A percentile compares a stretch with the other conserved stretches of the same genome.
Conservation (phyloP, 2,797 vertebrate species). For the Oreortyx pictus region DNA sequence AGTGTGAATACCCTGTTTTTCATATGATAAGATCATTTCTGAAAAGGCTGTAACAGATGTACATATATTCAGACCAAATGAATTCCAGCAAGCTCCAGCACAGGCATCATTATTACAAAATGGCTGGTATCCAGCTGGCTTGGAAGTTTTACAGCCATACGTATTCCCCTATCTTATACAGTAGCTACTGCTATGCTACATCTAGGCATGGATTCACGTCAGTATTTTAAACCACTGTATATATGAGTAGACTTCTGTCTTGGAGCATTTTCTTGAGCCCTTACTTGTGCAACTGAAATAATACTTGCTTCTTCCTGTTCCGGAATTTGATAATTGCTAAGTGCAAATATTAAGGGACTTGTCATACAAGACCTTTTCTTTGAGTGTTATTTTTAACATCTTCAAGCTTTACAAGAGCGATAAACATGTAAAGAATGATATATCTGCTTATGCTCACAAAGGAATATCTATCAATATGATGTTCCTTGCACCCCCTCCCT, state of each 20-base stretch:
- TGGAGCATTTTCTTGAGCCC: not conserved
- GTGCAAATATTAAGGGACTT: not conserved
- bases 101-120: not conserved
- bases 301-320: not conserved
- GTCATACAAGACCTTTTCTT: not conserved
- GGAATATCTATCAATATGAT: not conserved
- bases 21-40: not conserved
- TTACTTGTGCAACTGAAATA: not conserved
- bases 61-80: not conserved
- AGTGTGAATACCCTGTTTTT: not conserved
- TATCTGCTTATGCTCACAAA: not conserved
- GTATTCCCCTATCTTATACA: not conserved
- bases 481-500: rapidly evolving
- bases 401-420: not conserved
- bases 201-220: not conserved
- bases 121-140: not conserved
- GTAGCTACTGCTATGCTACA: not conserved
- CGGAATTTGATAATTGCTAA: not conserved
- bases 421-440: not conserved
- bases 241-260: not conserved
- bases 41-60: not conserved
- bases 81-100: not conserved
- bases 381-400: not conserved
- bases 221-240: not conserved
- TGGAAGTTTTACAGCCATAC: not conserved